Percentiles rank a stretch among this genome's conserved stretches.
These are phyloP conservation scores for Chelmon rostratus DNA, from an alignment of 2,797 vertebrate species.

Conservation along the genomic window DNA sequence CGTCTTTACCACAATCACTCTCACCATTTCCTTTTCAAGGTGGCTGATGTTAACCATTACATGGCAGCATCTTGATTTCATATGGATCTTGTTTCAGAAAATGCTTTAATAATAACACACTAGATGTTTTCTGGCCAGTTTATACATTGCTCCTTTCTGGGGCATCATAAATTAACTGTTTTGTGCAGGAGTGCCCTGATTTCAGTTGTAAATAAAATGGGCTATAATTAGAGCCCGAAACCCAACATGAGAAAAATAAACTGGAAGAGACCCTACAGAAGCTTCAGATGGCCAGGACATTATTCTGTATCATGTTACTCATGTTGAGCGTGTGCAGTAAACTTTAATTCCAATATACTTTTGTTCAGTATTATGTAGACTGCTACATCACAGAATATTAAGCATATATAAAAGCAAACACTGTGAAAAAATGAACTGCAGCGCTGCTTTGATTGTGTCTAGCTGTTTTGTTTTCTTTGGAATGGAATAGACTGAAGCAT, in stretches of 20 bases:
- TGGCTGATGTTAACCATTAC: conserved; percentile 69
- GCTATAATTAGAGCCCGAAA: conserved; percentile 50
- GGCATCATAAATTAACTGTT: conserved; percentile 64
- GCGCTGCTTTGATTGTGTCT: conserved; percentile 35
- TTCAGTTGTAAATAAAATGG: conserved; percentile 63
- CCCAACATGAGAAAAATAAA: conserved; percentile 28
- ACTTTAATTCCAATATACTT: conserved; percentile 16
- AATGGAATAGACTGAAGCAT: background rate
- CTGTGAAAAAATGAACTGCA: conserved; percentile 11
- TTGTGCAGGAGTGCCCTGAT: conserved; percentile 55
- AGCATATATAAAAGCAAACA: conserved; percentile 23
- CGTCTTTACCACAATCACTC: conserved; percentile 57
- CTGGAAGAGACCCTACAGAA: background rate
- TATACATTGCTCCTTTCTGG: conserved; percentile 54
- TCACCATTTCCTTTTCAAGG: conserved; percentile 57
- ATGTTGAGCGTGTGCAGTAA: background rate
- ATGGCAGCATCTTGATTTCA: conserved; percentile 58
- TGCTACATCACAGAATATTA: conserved; percentile 30
- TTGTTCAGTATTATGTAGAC: conserved; percentile 42
- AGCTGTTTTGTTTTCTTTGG: conserved; percentile 1
- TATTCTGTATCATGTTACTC: conserved; percentile 5
- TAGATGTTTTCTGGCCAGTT: conserved; percentile 47
- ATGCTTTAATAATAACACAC: conserved; percentile 54
- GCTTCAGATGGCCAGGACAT: conserved; percentile 12
- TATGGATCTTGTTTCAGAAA: conserved; percentile 63